Evolutionary conservation across 2,113 vertebrate genomes (phyloP).

Genomic region (Taxidea taxus): DNA sequence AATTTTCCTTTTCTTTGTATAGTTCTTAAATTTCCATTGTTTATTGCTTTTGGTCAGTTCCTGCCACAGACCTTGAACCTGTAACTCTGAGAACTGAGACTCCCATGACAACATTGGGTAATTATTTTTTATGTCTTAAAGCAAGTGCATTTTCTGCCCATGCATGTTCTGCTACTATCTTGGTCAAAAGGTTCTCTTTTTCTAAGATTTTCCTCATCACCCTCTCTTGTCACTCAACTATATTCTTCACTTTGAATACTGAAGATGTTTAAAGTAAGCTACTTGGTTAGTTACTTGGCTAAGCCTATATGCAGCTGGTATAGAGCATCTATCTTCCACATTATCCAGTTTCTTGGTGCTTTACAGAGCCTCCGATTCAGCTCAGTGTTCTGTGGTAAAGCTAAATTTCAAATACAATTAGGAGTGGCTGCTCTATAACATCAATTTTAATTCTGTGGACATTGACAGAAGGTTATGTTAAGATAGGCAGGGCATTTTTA

Average conservation of each 20-base stretch:
- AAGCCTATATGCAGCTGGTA: not conserved
- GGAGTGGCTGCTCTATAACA: not conserved
- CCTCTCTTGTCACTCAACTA: not conserved
- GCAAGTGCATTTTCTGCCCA: not conserved
- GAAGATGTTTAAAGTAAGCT: not conserved
- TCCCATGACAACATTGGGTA: conserved; percentile 75
- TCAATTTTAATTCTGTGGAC: not conserved
- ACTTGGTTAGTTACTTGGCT: not conserved
- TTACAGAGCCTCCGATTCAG: not conserved
- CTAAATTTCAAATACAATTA: not conserved
- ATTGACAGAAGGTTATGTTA: not conserved
- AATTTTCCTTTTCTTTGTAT: not conserved
- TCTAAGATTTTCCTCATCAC: not conserved
- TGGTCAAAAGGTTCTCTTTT: not conserved
- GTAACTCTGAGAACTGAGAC: conserved; percentile 70
- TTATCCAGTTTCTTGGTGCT: not conserved
- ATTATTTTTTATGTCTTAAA: conserved; percentile 37
- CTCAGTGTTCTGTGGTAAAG: not conserved
- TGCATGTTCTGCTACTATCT: not conserved
- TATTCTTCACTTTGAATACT: not conserved
- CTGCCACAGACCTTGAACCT: conserved; percentile 65
- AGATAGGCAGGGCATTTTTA: not conserved
- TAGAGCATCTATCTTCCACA: not conserved
- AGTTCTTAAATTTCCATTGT: conserved; percentile 32
- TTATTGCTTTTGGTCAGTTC: conserved; percentile 56